Base-by-base conservation (phyloP, 1,140 invertebrate genomes). In the Choristoneura fumiferana region DNA sequence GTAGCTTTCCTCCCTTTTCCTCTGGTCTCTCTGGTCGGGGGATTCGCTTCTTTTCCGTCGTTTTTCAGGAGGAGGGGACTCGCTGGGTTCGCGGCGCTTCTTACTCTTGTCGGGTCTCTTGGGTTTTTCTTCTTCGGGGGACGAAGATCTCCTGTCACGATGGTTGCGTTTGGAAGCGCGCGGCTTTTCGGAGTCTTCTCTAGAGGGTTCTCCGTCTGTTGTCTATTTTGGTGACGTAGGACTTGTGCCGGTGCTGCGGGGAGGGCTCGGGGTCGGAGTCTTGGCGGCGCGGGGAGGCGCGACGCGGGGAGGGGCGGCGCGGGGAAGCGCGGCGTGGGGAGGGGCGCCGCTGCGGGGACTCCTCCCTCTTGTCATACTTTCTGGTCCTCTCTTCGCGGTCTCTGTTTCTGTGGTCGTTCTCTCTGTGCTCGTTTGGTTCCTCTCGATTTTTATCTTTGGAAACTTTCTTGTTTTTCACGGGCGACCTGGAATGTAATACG, bases 211-310 rank as follows among this genome's bases (percentile, higher is more conserved):
- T 29, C 74, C 71, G 18, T 62, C 69, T 77, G 34, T 82, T 84
- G 18, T 81, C 79, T 22, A 81, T 62, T 74, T 85, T 88, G 34
- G 73, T 79, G n/a, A 80, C 76, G 53, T 70, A 74, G 3, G 81
- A 81, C 60, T 69, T 73, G 22, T 80, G 77, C 22, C 65, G 63
- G 14, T 70, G 67, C 15, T 80, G 73, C 0, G 79, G 73, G 0
- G 81, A 84, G 13, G 63, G 43, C 35, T 71, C 74, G 0, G n/a
- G n/a, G n/a, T n/a, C n/a, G n/a, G n/a, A n/a, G n/a, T n/a, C n/a
- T n/a, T n/a, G n/a, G n/a, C n/a, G n/a, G n/a, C n/a, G n/a, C n/a
- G n/a, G n/a, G n/a, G n/a, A n/a, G n/a, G n/a, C 65, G 40, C 8
- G 73, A 10, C 72, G 65, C 0, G 67, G 59, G 29, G n/a, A n/a